Evolutionary conservation across 2,797 vertebrate species (phyloP).

Genomic region (Salarias fasciatus): DNA sequence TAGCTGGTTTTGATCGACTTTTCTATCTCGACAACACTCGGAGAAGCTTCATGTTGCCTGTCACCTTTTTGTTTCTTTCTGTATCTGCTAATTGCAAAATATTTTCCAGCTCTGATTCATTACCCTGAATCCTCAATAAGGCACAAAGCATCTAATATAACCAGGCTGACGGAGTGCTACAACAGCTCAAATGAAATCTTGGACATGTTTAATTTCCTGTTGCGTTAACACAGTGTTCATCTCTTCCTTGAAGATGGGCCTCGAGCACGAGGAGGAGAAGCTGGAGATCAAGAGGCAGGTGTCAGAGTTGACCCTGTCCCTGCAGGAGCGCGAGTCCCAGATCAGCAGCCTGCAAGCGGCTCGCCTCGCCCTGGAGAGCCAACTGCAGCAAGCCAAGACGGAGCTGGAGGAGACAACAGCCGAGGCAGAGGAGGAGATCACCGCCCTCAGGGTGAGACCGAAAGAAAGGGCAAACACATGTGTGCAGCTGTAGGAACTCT

Average conservation of each 20-base stretch:
- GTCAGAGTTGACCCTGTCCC: constrained; percentile 92
- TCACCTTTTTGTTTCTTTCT: constrained; percentile 20
- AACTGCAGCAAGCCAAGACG: constrained; percentile 93
- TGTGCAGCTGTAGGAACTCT: constrained; percentile 12
- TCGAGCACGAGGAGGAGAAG: constrained; percentile 95
- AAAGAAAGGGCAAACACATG: neutral
- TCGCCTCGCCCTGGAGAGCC: constrained; percentile 90
- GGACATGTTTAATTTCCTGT: constrained; percentile 7
- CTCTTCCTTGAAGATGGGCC: constrained; percentile 83
- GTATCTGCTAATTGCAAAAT: neutral
- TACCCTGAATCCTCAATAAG: neutral
- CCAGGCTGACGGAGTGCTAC: constrained; percentile 11
- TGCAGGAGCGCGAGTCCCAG: constrained; percentile 94
- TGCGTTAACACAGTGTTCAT: constrained; percentile 14
- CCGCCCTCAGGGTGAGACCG: constrained; percentile 89
- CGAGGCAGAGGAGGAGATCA: constrained; percentile 96
- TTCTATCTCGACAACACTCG: constrained; percentile 12
- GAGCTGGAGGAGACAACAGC: constrained; percentile 95
- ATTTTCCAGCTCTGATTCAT: neutral
- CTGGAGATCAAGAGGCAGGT: constrained; percentile 94
- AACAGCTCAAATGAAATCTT: constrained; percentile 15
- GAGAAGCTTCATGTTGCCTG: neutral
- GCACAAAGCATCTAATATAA: constrained; percentile 6
- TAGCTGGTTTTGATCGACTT: constrained; percentile 2
- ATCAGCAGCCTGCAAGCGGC: constrained; percentile 91